Evolutionary conservation across 2,888 invertebrate genomes (phyloP).

Genomic region (Drosophila eohydei): DNA sequence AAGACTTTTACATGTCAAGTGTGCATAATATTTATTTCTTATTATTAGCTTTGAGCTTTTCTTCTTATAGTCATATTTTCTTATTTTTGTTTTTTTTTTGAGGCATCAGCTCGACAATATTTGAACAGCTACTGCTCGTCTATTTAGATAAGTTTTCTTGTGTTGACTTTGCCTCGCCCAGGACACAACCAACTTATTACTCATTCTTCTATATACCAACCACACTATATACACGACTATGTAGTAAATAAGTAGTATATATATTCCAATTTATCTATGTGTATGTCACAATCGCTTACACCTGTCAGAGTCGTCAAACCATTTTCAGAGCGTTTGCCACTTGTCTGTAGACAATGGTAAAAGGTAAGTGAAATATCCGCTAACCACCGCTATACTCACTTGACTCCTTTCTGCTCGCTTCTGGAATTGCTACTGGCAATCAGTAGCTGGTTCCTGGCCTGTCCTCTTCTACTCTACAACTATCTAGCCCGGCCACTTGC

Average conservation of each 20-base stretch:
- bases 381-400: slow-evolving; percentile 12
- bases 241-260: slow-evolving; percentile 1
- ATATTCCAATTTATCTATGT: slow-evolving; percentile 1
- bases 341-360: slow-evolving; percentile 53
- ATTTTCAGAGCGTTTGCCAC: slow-evolving; percentile 66
- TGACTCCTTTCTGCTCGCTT: not conserved
- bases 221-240: not conserved
- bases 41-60: slow-evolving; percentile 1
- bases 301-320: slow-evolving; percentile 63
- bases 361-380: slow-evolving; percentile 69
- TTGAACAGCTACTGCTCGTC: slow-evolving; percentile 35
- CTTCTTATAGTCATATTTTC: slow-evolving; percentile 15
- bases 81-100: slow-evolving; percentile 15
- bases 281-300: slow-evolving; percentile 55
- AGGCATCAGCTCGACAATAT: slow-evolving; percentile 39
- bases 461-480: slow-evolving; percentile 1
- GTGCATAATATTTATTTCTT: not conserved
- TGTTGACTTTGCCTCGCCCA: slow-evolving; percentile 53
- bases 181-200: slow-evolving; percentile 37
- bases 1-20: not conserved
- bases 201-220: slow-evolving; percentile 7
- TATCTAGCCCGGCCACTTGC: slow-evolving; percentile 47
- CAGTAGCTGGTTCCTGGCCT: slow-evolving; percentile 53
- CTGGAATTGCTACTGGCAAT: slow-evolving; percentile 49
- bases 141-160: slow-evolving; percentile 50